Evolutionary conservation across 2,888 invertebrate species (phyloP).

Genomic region (Dynastes tityus): DNA sequence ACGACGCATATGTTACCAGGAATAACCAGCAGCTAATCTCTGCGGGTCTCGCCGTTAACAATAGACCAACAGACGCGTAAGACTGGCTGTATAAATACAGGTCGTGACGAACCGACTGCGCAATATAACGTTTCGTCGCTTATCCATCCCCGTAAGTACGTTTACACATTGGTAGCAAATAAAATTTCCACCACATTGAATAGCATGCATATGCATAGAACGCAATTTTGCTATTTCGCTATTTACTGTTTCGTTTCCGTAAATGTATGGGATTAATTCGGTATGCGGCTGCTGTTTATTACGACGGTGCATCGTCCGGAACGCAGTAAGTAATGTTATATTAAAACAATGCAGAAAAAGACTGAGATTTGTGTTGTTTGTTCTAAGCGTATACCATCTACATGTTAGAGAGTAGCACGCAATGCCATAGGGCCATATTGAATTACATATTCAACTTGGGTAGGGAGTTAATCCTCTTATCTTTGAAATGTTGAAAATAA

Average conservation of each 20-base stretch:
- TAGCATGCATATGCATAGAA: background rate
- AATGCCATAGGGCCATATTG: background rate
- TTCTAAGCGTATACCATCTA: background rate
- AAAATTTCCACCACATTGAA: background rate
- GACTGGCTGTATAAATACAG: background rate
- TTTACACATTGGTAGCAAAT: background rate
- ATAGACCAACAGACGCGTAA: no score
- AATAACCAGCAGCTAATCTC: no score
- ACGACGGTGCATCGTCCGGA: background rate
- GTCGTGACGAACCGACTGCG: background rate
- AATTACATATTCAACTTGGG: background rate
- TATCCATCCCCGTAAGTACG: background rate
- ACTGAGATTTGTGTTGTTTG: background rate
- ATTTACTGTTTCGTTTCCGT: constrained; percentile 8
- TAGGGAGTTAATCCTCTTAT: constrained; percentile 6
- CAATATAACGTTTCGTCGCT: background rate
- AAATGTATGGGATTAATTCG: constrained; percentile 4
- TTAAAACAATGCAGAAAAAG: constrained; percentile 14
- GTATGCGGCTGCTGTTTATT: background rate
- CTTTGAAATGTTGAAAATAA: background rate
- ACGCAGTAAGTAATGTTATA: background rate
- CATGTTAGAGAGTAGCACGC: background rate
- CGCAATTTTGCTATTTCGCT: constrained; percentile 5
- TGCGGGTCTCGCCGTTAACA: no score
- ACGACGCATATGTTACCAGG: no score